Evolutionary conservation across 2,888 invertebrate species (phyloP).

Genomic region (Nymphalis polychloros): DNA sequence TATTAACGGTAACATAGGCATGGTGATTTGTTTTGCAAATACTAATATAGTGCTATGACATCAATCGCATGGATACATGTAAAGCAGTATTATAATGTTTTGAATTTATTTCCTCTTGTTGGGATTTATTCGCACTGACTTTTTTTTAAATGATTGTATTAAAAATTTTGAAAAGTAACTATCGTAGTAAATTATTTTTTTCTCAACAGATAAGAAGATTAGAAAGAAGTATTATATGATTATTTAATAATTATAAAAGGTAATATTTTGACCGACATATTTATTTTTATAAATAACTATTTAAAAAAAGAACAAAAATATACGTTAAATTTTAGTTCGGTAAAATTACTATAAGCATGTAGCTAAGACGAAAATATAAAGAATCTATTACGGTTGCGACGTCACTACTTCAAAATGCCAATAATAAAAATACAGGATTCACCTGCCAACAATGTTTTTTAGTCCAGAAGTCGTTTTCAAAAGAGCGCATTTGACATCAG

Average conservation of each 20-base stretch:
- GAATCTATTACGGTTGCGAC: slow-evolving; percentile 43
- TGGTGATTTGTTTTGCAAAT: slow-evolving; percentile 33
- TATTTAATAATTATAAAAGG: too few species aligned
- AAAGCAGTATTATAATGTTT: slow-evolving; percentile 43
- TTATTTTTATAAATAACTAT: too few species aligned
- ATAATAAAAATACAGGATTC: slow-evolving; percentile 72
- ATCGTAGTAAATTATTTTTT: too few species aligned
- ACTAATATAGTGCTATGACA: slow-evolving; percentile 51
- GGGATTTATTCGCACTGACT: slow-evolving; percentile 26
- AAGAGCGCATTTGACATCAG: slow-evolving; percentile 66
- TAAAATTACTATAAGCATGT: slow-evolving; percentile 9
- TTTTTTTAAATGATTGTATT: not conserved
- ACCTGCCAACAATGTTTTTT: slow-evolving; percentile 74
- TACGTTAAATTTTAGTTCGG: not conserved
- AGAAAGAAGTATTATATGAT: too few species aligned
- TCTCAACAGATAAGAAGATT: too few species aligned
- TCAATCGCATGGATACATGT: slow-evolving; percentile 58
- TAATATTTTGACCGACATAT: too few species aligned
- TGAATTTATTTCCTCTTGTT: slow-evolving; percentile 34
- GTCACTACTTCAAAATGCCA: slow-evolving; percentile 54
- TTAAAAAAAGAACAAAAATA: not conserved
- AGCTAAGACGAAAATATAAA: slow-evolving; percentile 27
- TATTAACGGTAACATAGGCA: slow-evolving; percentile 35
- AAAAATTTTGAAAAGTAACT: too few species aligned
- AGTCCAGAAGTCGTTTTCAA: slow-evolving; percentile 58